Conservation (phyloP, 37 sponge, comb jelly and placozoan species). For the Bolinopsis microptera region DNA sequence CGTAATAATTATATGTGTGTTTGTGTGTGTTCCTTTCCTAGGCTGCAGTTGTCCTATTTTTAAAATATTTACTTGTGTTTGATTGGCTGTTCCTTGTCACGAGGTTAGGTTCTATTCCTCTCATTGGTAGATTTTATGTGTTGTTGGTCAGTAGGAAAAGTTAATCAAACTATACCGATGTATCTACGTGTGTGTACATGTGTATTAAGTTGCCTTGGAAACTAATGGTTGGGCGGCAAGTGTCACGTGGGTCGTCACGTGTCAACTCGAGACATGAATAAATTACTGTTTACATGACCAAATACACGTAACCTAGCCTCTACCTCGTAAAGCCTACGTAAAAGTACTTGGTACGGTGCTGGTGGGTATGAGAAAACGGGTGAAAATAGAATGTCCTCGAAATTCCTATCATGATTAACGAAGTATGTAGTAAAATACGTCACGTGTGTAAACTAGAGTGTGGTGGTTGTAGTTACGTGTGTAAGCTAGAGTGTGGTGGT, state of each 20-base stretch:
- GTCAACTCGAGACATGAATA: neutral
- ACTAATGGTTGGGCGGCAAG: neutral
- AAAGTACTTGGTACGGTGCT: no score
- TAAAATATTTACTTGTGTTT: neutral
- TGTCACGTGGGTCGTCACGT: neutral
- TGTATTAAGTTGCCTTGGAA: neutral
- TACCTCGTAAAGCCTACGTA: neutral
- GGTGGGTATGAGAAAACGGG: no score
- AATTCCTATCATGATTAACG: no score
- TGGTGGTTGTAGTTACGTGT: no score
- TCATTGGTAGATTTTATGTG: neutral
- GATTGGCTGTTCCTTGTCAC: neutral
- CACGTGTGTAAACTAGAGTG: no score
- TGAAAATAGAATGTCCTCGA: no score
- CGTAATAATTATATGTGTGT: neutral
- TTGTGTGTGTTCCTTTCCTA: neutral
- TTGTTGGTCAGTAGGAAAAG: neutral
- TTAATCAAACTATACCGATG: neutral
- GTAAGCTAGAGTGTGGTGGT: no score
- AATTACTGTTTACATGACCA: neutral
- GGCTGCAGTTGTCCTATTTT: neutral
- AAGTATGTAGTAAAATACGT: no score
- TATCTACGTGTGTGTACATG: conserved; percentile 4
- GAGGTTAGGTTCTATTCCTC: neutral
- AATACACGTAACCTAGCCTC: neutral